phyloP scores from a whole-genome alignment of 1,140 invertebrate genomes.

The Thaumetopoea pityocampa region DNA sequence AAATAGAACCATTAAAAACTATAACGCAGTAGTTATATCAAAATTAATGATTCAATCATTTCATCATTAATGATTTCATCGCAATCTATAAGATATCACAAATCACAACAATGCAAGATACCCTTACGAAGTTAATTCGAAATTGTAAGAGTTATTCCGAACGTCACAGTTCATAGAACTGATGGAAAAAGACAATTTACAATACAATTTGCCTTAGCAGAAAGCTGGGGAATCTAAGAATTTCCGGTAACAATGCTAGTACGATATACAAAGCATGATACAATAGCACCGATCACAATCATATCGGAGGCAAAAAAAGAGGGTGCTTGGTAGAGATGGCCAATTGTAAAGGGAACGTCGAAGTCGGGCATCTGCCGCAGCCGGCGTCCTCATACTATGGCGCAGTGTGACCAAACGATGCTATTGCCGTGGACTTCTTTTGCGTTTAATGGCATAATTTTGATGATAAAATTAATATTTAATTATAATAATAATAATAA shows the following conservation, averaged over 20 bases:
- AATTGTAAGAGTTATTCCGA: slow-evolving; percentile 41
- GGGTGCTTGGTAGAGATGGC: slow-evolving; percentile 35
- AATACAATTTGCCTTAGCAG: slow-evolving; percentile 50
- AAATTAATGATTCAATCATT: slow-evolving; percentile 11
- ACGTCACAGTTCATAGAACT: slow-evolving; percentile 31
- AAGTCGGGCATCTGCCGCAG: slow-evolving; percentile 50
- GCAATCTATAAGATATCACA: too few relatives aligned
- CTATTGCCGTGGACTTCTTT: slow-evolving; percentile 14
- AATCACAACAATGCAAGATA: slow-evolving; percentile 8
- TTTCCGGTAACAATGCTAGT: slow-evolving; percentile 49
- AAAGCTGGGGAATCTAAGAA: slow-evolving; percentile 48
- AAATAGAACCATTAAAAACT: slow-evolving; percentile 11
- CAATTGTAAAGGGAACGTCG: slow-evolving; percentile 53
- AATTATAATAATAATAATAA: too few relatives aligned
- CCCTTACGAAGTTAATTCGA: slow-evolving; percentile 32
- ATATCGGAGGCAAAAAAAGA: slow-evolving; percentile 48
- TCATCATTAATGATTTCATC: too few relatives aligned
- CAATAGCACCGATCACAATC: slow-evolving; percentile 61
- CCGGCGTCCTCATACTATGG: slow-evolving; percentile 33
- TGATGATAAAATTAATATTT: too few relatives aligned
- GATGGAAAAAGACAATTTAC: slow-evolving; percentile 49
- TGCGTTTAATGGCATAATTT: slow-evolving; percentile 15
- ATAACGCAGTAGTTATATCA: slow-evolving; percentile 15
- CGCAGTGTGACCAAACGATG: slow-evolving; percentile 26
- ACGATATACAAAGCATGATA: slow-evolving; percentile 41